Percentiles rank a stretch among this genome's conserved stretches.
These are phyloP conservation scores for Mormoops blainvillei DNA, from an alignment of 2,113 vertebrate genomes.

Conservation along the genomic window DNA sequence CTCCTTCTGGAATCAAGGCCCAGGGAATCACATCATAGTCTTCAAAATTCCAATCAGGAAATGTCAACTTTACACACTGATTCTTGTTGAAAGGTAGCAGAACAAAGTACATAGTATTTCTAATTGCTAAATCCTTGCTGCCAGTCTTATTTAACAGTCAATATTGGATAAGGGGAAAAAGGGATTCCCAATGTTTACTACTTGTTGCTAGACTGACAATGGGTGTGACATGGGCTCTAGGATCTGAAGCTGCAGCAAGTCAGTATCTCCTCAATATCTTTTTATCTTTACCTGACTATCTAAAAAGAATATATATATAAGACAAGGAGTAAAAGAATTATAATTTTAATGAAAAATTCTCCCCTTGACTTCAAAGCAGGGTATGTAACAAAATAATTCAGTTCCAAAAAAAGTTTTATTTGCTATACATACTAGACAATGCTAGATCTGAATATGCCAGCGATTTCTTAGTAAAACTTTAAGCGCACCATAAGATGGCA, in stretches of 20 bases:
- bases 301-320: constrained; percentile 32
- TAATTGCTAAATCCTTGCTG: constrained; percentile 65
- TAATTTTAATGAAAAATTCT: constrained; percentile 33
- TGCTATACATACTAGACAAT: background rate
- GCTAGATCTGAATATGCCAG: background rate
- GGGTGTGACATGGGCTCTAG: background rate
- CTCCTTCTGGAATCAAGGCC: constrained; percentile 73
- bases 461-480: background rate
- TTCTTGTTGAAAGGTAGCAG: constrained; percentile 67
- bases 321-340: constrained; percentile 20
- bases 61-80: constrained; percentile 72
- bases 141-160: constrained; percentile 39
- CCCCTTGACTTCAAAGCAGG: constrained; percentile 15
- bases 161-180: background rate
- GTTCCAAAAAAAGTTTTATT: background rate
- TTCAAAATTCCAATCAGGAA: constrained; percentile 73
- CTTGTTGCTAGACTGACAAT: background rate
- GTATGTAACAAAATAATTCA: constrained; percentile 39
- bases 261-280: background rate
- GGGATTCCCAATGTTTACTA: background rate
- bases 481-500: background rate
- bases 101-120: constrained; percentile 64
- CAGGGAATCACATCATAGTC: constrained; percentile 63
- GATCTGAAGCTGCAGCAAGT: background rate
- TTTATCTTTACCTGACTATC: constrained; percentile 16